Base-by-base conservation (phyloP, 30 jellyfish, hydroid and myxozoan species). In the Haliclystus octoradiatus region DNA sequence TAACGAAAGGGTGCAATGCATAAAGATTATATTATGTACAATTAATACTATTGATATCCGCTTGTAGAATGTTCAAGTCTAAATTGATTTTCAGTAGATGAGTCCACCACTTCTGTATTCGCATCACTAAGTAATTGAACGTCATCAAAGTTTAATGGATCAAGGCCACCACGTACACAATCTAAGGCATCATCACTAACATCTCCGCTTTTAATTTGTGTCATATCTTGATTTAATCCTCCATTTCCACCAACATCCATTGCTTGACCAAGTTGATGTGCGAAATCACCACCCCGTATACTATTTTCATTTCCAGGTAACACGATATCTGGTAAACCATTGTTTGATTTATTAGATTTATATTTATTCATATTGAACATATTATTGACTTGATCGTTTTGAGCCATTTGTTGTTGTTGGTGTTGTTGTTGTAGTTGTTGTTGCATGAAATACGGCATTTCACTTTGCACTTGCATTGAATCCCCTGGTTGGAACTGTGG, bases 121-220 rank as follows among this genome's bases (percentile, higher is more conserved):
- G 87, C 94, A 66, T 77, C 73, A 2, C 90, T 74, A 31, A 89
- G 72, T 34, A 89, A 49, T 47, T 78, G 98, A 47, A 81, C 68
- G 66, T 77, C 95, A 27, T 78, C 93, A 62, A 77, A 84, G 47
- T 89, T 92, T 68, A 89, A 64, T 9, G 98, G 98, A 52, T 82
- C 98, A 26, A 89, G 73, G 22, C 93, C 91, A 4, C 81, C 83
- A 15, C 98, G 77, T 35, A 89, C 94, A 49, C 81, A 74, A 71
- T 89, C 76, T 74, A 89, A 77, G 49, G 76, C 94, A 1, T 93
- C 98, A 51, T 89, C 95, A 23, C 94, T 75, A n/a, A 89, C 14
- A 63, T 89, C 95, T 67, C 73, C 57, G n/a, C n/a, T n/a, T 19
- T 40, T 40, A 40, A 40, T 40, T 5, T 40, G 9, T 9, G 14